phyloP scores from a whole-genome alignment of 2,113 vertebrate species.

The Austrofundulus limnaeus region DNA sequence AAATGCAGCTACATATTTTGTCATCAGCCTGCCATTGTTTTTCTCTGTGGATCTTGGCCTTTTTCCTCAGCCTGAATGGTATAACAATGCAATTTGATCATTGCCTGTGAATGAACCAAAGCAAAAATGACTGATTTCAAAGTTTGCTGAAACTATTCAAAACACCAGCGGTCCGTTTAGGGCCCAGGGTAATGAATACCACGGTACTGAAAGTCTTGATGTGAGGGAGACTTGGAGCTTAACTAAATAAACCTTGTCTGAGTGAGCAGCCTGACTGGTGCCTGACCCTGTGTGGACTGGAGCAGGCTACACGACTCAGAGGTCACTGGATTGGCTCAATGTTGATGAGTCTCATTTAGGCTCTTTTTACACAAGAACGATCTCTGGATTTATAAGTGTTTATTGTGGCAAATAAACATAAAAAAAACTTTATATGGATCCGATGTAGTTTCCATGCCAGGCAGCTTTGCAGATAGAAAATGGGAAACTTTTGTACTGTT shows the following conservation, averaged over 20 bases:
- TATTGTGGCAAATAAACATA: too few relatives aligned
- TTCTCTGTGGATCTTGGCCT: constrained; percentile 35
- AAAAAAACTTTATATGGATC: too few relatives aligned
- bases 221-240: constrained; percentile 66
- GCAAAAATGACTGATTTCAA: constrained; percentile 56
- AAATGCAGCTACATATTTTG: constrained; percentile 59
- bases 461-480: too few relatives aligned
- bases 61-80: constrained; percentile 23
- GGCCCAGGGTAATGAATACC: constrained; percentile 69
- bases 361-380: too few relatives aligned
- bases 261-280: constrained; percentile 62
- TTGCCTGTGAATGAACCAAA: constrained; percentile 40
- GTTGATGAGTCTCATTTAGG: constrained; percentile 56
- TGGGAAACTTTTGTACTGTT: too few relatives aligned
- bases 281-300: constrained; percentile 42
- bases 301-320: constrained; percentile 51
- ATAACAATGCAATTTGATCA: constrained; percentile 56
- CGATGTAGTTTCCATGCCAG: too few relatives aligned
- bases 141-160: constrained; percentile 69
- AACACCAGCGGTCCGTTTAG: constrained; percentile 59
- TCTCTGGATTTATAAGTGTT: too few relatives aligned
- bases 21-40: constrained; percentile 54
- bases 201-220: constrained; percentile 47
- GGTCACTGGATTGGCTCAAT: constrained; percentile 53
- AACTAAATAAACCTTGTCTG: constrained; percentile 75